Evolutionary conservation across 2,797 vertebrate genomes (phyloP).

Genomic region (Manis javanica): DNA sequence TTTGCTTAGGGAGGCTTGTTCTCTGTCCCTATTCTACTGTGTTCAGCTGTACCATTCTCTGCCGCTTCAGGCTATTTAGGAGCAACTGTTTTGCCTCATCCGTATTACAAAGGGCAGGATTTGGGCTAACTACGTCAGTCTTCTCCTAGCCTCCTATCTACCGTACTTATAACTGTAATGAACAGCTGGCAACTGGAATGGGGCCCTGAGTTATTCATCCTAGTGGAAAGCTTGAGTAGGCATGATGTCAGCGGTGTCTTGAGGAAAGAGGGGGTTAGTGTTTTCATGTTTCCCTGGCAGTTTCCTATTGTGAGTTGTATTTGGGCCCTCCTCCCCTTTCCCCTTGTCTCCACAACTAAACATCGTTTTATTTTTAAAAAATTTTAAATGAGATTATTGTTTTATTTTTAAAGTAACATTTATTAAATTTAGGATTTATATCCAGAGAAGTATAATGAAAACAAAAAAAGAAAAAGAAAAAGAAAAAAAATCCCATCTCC

Average conservation of each 20-base stretch:
- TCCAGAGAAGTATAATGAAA: neutral
- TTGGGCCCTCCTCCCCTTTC: neutral
- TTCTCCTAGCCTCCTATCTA: neutral
- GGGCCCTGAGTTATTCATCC: neutral
- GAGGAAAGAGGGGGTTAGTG: neutral
- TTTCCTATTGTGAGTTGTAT: neutral
- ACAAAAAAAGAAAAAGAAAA: neutral
- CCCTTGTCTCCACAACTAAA: neutral
- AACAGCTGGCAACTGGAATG: conserved; percentile 14
- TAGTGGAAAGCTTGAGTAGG: conserved; percentile 52
- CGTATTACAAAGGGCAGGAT: neutral
- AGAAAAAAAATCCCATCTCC: neutral
- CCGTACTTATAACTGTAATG: neutral
- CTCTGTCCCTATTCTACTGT: neutral
- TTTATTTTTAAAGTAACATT: conserved; percentile 33
- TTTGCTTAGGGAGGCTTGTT: neutral
- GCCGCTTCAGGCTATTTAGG: neutral
- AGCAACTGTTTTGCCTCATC: neutral
- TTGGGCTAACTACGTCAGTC: neutral
- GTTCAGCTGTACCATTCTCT: neutral
- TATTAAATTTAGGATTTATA: conserved; percentile 1
- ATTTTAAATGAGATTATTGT: neutral
- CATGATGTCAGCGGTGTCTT: conserved; percentile 7
- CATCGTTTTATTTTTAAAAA: neutral
- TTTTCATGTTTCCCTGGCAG: neutral